phyloP scores from a whole-genome alignment of 2,113 vertebrate species.

The Brachypodius melanocephalos region DNA sequence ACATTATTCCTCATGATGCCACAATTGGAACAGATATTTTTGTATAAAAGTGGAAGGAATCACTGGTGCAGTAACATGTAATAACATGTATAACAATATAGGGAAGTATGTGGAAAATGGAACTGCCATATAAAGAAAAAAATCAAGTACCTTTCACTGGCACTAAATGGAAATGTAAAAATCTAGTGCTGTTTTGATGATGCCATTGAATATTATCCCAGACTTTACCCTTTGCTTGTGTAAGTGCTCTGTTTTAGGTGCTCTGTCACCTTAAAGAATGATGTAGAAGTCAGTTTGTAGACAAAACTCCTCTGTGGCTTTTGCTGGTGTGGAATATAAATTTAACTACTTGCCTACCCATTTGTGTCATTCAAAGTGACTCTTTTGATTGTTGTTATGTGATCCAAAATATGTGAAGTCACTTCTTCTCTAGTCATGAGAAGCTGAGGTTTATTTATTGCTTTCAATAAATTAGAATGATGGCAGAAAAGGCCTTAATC shows the following conservation, averaged over 20 bases:
- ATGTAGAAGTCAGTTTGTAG: not conserved
- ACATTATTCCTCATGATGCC: not conserved
- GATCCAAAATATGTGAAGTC: not conserved
- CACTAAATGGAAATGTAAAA: not conserved
- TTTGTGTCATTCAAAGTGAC: not conserved
- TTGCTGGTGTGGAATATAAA: not conserved
- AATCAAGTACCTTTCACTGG: not conserved
- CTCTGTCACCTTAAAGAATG: not conserved
- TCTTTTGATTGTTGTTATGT: not conserved
- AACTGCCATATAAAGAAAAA: not conserved
- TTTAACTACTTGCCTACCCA: not conserved
- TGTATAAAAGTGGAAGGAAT: not conserved
- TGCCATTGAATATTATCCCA: not conserved
- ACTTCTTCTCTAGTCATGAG: not conserved
- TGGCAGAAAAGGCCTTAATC: not conserved
- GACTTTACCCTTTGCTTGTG: not conserved
- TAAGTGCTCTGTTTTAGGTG: not conserved
- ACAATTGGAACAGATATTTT: not conserved
- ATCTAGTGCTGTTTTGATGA: not conserved
- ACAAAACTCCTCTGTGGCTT: not conserved
- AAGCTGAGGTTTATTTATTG: not conserved
- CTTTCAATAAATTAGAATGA: not conserved
- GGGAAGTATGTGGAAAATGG: not conserved
- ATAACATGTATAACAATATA: not conserved
- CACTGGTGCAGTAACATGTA: not conserved